These are phyloP conservation scores for Egretta garzetta DNA, from an alignment of 2,113 vertebrate genomes.

Conservation along the genomic window DNA sequence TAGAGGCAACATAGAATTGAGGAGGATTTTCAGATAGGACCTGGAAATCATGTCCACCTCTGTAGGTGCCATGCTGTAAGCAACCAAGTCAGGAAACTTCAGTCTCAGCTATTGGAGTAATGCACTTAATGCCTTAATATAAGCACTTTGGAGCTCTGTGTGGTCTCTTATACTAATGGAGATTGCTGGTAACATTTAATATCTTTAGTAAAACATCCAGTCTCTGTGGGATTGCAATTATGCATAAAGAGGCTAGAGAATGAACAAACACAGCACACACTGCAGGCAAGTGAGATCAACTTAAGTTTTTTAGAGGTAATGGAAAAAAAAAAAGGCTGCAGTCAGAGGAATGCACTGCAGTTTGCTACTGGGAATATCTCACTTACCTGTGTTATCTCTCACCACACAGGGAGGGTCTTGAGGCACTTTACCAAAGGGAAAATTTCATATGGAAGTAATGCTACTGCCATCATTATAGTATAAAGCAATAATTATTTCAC, in stretches of 20 bases:
- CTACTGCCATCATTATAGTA: neutral
- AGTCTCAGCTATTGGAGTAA: neutral
- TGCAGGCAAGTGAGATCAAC: neutral
- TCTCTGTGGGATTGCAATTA: constrained; percentile 43
- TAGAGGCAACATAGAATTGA: neutral
- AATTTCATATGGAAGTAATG: neutral
- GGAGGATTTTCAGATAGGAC: neutral
- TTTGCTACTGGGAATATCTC: neutral
- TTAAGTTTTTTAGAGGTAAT: neutral
- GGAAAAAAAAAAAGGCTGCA: neutral
- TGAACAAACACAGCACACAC: neutral
- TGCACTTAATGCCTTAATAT: constrained; percentile 24
- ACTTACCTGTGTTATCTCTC: neutral
- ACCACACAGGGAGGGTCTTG: neutral
- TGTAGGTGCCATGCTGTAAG: neutral
- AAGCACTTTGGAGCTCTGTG: neutral
- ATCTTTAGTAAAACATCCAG: constrained; percentile 15
- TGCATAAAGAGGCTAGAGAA: neutral
- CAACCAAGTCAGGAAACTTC: neutral
- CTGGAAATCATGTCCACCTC: neutral
- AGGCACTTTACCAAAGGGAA: neutral
- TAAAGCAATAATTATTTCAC: neutral
- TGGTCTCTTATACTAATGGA: constrained; percentile 22
- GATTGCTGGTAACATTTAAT: constrained; percentile 38
- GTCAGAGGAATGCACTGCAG: neutral